Evolutionary conservation across 2,797 vertebrate genomes (phyloP), one percentile per base, ranked within the genome.

Genomic region (Aulostomus chinensis): DNA sequence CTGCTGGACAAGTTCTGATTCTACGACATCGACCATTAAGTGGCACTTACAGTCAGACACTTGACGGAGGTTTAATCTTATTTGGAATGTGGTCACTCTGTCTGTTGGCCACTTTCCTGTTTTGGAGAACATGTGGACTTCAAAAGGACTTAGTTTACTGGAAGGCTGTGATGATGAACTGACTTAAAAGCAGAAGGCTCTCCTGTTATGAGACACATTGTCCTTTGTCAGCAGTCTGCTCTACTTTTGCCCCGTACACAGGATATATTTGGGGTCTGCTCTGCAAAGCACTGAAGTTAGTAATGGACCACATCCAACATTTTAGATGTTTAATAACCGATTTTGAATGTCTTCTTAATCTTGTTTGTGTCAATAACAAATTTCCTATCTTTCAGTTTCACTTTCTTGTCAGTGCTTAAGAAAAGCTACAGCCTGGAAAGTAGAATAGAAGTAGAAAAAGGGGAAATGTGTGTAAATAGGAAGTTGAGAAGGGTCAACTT

Each of bases 381-480:
- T n/a, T n/a, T n/a, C n/a, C n/a, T n/a, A n/a, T n/a, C n/a, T n/a
- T n/a, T n/a, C n/a, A n/a, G n/a, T n/a, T 87, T 84, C 68, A 57
- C 56, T 86, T 80, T 86, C 63, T 50, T 59, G 39, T 51, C 30
- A 9, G 28, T 9, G 38, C 20, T 51, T 13, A 32, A 60, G 36
- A 64, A 76, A 64, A 12, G 18, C 14, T 8, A 9, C 54, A 18
- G 43, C 31, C 39, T 67, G 52, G 61, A 86, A 91, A 87, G 74
- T 78, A 68, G 81, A 82, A 74, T 68, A 59, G 71, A 77, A 72
- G 77, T 52, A 68, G 68, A 84, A 54, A 43, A 86, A 81, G 76
- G 38, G 87, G 77, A 90, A 90, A 78, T 73, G 40, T 39, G 46
- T 71, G 58, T 70, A 72, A 83, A 86, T 86, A 70, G 82, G 84